These are phyloP conservation scores for Pandemis corylana DNA, from an alignment of 2,888 invertebrate species.

Conservation along the genomic window DNA sequence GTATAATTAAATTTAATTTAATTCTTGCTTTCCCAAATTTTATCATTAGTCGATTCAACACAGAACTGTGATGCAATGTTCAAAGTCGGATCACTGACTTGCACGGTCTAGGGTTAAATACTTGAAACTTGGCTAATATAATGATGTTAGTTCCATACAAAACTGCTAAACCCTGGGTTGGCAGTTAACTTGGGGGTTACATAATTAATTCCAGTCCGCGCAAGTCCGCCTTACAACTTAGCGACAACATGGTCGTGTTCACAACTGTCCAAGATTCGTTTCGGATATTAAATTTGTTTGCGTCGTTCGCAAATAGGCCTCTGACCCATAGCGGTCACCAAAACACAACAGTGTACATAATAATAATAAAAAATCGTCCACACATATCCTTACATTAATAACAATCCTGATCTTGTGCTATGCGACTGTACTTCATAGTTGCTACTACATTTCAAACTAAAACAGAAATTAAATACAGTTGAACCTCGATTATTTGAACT, in stretches of 20 bases:
- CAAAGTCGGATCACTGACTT: constrained; percentile 16
- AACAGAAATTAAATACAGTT: neutral
- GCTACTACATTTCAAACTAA: constrained; percentile 2
- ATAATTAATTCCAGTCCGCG: too few species aligned
- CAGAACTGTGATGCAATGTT: constrained; percentile 26
- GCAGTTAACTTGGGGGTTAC: too few species aligned
- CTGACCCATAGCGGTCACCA: constrained; percentile 18
- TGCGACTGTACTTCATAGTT: constrained; percentile 40
- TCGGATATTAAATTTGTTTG: constrained; percentile 10
- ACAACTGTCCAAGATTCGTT: neutral
- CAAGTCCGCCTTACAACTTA: neutral
- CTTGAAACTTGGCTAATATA: too few species aligned
- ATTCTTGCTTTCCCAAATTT: constrained; percentile 42
- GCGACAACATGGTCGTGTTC: constrained; percentile 16
- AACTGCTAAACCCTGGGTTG: too few species aligned
- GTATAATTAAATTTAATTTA: constrained; percentile 46
- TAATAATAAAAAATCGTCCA: constrained; percentile 17
- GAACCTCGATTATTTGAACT: too few species aligned
- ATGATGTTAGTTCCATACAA: too few species aligned
- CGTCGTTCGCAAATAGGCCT: constrained; percentile 26
- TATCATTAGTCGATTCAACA: constrained; percentile 4
- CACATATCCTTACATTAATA: constrained; percentile 26
- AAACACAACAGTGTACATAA: constrained; percentile 31
- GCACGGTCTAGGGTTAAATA: neutral
- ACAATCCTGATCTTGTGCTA: constrained; percentile 38